Evolutionary conservation across 1,140 invertebrate genomes (phyloP), one percentile per base, ranked within the genome.

Genomic region (Bombus impatiens): DNA sequence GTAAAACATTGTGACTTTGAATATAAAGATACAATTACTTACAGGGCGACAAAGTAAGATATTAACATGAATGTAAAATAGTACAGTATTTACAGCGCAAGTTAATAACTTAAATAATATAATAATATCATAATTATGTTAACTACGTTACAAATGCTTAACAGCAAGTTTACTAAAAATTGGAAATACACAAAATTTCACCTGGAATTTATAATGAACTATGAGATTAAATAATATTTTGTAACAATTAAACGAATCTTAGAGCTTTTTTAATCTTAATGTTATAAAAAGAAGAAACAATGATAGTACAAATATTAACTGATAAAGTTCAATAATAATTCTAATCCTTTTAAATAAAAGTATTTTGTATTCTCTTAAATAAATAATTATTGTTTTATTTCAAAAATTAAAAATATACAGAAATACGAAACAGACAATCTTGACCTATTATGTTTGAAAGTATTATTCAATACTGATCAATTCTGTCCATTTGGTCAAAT

Each of bases 181-280:
- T 47, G 5, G 47, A 47, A 47, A 47, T 47, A 18, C 15, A 47
- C 1, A 47, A 18, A 18, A 47, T 47, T 18, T 47, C 15, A 47
- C 15, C 15, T 47, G 47, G 18, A 53, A 53, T 82, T 76, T 62
- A 67, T 15, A 40, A 67, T 42, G 3, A n/a, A 59, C 35, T 28
- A 32, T 44, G 9, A 32, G 9, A 70, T 82, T 65, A 53, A 53
- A 22, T 22, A 53, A 40, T 12, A 40, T 32, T 3, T 42, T n/a
- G 70, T 35, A 83, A 83, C 72, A 82, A 67, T 28, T 42, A 67
- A n/a, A 44, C 28, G 44, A 9, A 42, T n/a, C 76, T 53, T 28
- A n/a, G 0, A 53, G 47, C 15, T 53, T 2, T 1, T 53, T n/a
- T 8, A 35, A n/a, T 32, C 5, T 71, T 71, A n/a, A 18, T 0